Conservation (phyloP, 2,113 vertebrate species). For the Anoura caudifer region DNA sequence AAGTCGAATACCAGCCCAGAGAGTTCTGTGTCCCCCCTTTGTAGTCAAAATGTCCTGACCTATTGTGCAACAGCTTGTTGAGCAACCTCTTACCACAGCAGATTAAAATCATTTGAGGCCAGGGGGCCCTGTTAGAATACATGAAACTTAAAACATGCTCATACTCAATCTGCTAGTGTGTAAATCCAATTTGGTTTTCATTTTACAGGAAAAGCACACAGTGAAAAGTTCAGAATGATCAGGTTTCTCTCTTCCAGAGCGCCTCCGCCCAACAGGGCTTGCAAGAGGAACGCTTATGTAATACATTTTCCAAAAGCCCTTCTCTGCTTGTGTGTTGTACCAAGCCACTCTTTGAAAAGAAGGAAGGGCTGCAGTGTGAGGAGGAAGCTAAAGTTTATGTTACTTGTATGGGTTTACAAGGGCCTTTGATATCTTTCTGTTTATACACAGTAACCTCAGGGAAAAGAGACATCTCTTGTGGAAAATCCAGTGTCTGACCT, state of each 20-base stretch:
- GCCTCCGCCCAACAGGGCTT: not conserved
- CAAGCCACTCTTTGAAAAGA: not conserved
- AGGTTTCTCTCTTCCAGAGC: conserved; percentile 22
- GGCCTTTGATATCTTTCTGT: not conserved
- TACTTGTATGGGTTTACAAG: not conserved
- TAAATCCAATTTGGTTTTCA: not conserved
- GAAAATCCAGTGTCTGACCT: not conserved
- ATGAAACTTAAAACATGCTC: not conserved
- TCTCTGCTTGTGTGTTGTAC: not conserved
- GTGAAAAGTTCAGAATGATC: conserved; percentile 41
- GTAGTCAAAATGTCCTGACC: not conserved
- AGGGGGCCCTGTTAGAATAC: not conserved
- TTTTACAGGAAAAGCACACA: conserved; percentile 8
- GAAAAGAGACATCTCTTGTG: not conserved
- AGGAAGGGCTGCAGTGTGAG: not conserved
- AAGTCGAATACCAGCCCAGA: not conserved
- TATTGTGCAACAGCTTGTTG: not conserved
- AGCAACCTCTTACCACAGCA: not conserved
- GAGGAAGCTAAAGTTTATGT: not conserved
- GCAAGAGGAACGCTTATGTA: conserved; percentile 22
- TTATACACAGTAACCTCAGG: not conserved
- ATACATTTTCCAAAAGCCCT: not conserved
- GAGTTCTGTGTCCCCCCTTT: not conserved
- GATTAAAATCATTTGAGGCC: not conserved
- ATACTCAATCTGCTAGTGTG: not conserved